These are phyloP conservation scores for Smutsia gigantea DNA, from an alignment of 2,797 vertebrate species.

Conservation along the genomic window DNA sequence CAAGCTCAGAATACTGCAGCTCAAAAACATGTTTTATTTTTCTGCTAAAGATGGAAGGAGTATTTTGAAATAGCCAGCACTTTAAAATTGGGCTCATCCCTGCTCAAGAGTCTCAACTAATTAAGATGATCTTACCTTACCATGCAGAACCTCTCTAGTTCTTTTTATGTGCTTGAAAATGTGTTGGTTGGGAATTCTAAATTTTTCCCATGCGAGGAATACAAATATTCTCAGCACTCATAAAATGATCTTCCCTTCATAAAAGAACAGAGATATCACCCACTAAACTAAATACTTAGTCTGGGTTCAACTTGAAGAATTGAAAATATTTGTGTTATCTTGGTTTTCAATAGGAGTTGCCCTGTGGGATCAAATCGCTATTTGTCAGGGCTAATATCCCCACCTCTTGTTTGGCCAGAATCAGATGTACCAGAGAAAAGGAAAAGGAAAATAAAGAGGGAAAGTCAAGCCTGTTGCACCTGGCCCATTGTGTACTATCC, in stretches of 20 bases:
- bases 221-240: conserved; percentile 68
- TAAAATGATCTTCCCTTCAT: conserved; percentile 69
- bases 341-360: conserved; percentile 78
- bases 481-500: conserved; percentile 61
- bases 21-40: conserved; percentile 47
- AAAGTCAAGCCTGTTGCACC: conserved; percentile 69
- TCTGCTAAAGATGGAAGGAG: conserved; percentile 4
- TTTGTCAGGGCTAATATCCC: conserved; percentile 67
- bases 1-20: neutral
- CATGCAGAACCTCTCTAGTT: neutral
- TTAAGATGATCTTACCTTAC: conserved; percentile 31
- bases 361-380: conserved; percentile 66
- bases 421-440: conserved; percentile 69
- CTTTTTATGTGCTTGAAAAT: conserved; percentile 50
- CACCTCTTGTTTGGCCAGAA: conserved; percentile 74
- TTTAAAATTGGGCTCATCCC: neutral
- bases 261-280: conserved; percentile 72
- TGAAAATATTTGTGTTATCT: conserved; percentile 81
- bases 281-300: conserved; percentile 73
- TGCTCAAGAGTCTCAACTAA: conserved; percentile 23
- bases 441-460: conserved; percentile 66
- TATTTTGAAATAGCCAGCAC: conserved; percentile 31
- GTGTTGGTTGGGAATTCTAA: conserved; percentile 45
- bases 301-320: conserved; percentile 72
- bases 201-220: conserved; percentile 64